Evolutionary conservation across 2,797 vertebrate genomes (phyloP).

Genomic region (Macroramphosus scolopax): DNA sequence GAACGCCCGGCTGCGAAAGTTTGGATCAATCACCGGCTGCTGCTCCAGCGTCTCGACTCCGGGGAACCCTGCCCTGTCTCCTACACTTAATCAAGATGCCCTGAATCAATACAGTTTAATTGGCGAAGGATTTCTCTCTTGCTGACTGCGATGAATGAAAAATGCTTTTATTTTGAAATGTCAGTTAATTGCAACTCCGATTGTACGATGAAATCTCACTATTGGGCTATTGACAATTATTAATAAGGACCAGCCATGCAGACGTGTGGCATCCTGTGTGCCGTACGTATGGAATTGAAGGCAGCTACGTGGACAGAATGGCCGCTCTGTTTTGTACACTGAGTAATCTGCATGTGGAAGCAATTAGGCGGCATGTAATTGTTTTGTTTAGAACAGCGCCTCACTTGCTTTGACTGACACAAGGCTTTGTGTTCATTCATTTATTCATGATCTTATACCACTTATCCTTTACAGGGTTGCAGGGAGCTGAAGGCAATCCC

Average conservation of each 20-base stretch:
- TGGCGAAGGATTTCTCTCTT: not conserved
- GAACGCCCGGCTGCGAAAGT: no score
- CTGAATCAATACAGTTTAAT: not conserved
- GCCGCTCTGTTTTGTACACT: no score
- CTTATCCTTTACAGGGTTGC: not conserved
- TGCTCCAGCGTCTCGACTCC: not conserved
- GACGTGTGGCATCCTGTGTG: no score
- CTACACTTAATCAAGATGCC: not conserved
- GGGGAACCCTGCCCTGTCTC: not conserved
- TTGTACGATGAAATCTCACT: no score
- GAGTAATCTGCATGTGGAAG: conserved; percentile 1
- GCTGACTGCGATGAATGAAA: no score
- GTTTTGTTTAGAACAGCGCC: conserved; percentile 3
- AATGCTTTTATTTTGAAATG: no score
- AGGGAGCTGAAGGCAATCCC: no score
- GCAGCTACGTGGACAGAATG: no score
- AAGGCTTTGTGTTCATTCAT: conserved; percentile 23
- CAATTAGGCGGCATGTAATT: not conserved
- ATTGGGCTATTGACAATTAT: no score
- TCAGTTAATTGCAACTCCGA: no score
- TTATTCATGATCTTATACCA: conserved; percentile 33
- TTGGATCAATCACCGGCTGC: not conserved
- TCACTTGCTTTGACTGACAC: conserved; percentile 8
- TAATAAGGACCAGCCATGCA: no score
- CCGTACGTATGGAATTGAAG: no score